Percentiles rank a stretch among this genome's conserved stretches.
Evolutionary conservation across 2,797 vertebrate species (phyloP).

Genomic region (Lacerta bilineata): DNA sequence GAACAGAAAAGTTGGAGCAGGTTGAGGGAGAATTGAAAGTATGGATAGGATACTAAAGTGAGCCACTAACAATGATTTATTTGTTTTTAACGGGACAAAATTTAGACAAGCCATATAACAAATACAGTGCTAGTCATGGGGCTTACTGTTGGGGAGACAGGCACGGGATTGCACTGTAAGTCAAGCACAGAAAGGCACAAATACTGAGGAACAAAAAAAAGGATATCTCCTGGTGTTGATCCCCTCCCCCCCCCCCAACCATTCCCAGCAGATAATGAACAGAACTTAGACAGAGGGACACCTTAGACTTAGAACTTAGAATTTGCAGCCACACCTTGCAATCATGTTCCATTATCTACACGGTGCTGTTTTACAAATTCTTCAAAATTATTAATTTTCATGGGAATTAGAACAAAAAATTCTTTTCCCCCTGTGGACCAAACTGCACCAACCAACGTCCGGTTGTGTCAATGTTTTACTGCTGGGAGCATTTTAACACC

Average conservation of each 20-base stretch:
- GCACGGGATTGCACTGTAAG: background rate
- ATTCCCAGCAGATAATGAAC: background rate
- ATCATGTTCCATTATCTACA: background rate
- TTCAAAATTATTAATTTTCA: background rate
- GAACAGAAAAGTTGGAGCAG: background rate
- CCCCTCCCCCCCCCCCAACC: background rate
- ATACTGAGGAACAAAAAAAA: background rate
- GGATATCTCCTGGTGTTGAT: background rate
- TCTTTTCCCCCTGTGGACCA: background rate
- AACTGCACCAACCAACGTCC: background rate
- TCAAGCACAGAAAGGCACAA: background rate
- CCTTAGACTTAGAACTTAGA: too few relatives aligned
- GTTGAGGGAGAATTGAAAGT: background rate
- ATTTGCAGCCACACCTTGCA: background rate
- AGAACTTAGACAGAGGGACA: background rate
- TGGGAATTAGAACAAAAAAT: background rate
- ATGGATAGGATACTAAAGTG: background rate
- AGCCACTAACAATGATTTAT: background rate
- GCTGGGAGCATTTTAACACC: background rate
- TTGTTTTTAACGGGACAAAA: too few relatives aligned
- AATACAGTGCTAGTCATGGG: too few relatives aligned
- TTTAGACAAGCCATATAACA: too few relatives aligned
- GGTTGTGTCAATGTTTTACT: background rate
- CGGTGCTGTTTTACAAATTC: background rate
- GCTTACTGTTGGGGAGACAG: background rate